Percentiles rank a stretch among this genome's conserved stretches.
Evolutionary conservation across 1,140 invertebrate species (phyloP).

Genomic region (Drosophila ironensis): DNA sequence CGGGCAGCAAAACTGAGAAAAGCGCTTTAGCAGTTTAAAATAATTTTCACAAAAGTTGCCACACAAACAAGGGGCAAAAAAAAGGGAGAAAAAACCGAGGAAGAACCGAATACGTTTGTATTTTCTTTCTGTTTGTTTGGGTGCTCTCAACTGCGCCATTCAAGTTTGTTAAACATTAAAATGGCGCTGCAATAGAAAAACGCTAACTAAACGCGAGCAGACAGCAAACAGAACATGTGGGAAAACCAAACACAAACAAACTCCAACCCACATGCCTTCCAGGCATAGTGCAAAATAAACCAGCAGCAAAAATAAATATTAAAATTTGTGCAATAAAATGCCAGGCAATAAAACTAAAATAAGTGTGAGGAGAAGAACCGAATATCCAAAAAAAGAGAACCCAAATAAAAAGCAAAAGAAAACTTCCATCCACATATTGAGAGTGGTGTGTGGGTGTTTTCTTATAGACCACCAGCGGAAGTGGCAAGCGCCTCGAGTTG

Average conservation of each 20-base stretch:
- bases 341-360: slow-evolving; percentile 68
- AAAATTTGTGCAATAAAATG: slow-evolving; percentile 77
- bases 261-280: slow-evolving; percentile 18
- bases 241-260: slow-evolving; percentile 17
- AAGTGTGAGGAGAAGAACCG: slow-evolving; percentile 23
- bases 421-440: slow-evolving; percentile 20
- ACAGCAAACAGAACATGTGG: slow-evolving; percentile 41
- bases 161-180: slow-evolving; percentile 75
- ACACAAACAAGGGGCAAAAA: slow-evolving; percentile 13
- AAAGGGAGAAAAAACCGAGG: background rate
- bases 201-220: slow-evolving; percentile 61
- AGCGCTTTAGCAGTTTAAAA: slow-evolving; percentile 51
- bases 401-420: slow-evolving; percentile 30
- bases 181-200: slow-evolving; percentile 57
- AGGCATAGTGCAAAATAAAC: slow-evolving; percentile 67
- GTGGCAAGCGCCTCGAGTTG: slow-evolving; percentile 73
- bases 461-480: slow-evolving; percentile 60
- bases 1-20: background rate
- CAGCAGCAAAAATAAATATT: slow-evolving; percentile 71
- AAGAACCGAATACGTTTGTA: slow-evolving; percentile 17
- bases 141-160: slow-evolving; percentile 42
- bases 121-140: slow-evolving; percentile 51
- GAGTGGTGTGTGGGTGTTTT: slow-evolving; percentile 45
- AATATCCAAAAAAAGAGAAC: slow-evolving; percentile 24
- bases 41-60: slow-evolving; percentile 44